phyloP scores from a whole-genome alignment of 2,797 vertebrate genomes.

The Chrysocyon brachyurus region DNA sequence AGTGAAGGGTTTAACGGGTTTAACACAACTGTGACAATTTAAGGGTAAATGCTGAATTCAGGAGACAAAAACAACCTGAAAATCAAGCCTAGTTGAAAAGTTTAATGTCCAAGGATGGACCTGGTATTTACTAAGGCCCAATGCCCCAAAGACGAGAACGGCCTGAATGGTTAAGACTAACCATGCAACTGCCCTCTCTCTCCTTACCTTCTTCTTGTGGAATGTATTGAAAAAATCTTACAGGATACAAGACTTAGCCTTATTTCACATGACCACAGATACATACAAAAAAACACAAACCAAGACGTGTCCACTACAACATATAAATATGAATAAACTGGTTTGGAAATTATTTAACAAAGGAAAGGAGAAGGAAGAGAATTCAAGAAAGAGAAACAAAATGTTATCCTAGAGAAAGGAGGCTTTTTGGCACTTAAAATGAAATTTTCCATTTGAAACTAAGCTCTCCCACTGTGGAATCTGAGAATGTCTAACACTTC shows the following conservation, averaged over 20 bases:
- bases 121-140: not conserved
- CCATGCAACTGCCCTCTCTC: not conserved
- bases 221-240: constrained; percentile 10
- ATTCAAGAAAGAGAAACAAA: constrained; percentile 43
- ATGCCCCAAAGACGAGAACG: not conserved
- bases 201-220: not conserved
- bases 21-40: not conserved
- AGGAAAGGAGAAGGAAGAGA: constrained; percentile 3
- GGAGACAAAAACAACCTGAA: not conserved
- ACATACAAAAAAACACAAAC: constrained; percentile 8
- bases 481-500: constrained; percentile 6
- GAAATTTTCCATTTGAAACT: constrained; percentile 62
- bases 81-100: not conserved
- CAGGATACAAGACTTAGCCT: not conserved
- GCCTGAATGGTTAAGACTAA: not conserved
- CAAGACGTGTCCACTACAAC: not conserved
- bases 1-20: not conserved
- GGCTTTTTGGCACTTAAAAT: constrained; percentile 38
- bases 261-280: not conserved
- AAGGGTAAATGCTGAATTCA: not conserved
- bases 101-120: not conserved
- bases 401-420: not conserved
- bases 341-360: constrained; percentile 25
- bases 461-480: constrained; percentile 43
- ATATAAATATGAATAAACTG: not conserved